phyloP scores from a whole-genome alignment of 2,888 invertebrate species.

The Pheosia gnoma region DNA sequence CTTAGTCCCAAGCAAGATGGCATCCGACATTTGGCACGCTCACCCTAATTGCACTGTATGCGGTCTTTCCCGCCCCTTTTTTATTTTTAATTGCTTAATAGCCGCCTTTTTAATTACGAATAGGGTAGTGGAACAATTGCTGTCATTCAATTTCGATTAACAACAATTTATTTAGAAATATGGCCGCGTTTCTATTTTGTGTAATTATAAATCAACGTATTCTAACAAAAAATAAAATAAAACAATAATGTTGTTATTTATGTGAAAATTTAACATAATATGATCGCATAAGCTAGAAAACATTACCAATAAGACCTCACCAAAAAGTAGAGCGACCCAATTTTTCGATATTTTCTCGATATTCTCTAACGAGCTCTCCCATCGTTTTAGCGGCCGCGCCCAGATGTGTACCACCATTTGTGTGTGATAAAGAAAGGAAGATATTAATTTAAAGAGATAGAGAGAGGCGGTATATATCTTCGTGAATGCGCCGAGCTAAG shows the following conservation, averaged over 20 bases:
- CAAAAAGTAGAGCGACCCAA: too few relatives aligned
- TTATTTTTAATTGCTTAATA: slow-evolving; percentile 63
- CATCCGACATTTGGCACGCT: slow-evolving; percentile 68
- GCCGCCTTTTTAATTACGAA: slow-evolving; percentile 46
- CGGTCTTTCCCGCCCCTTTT: slow-evolving; percentile 56
- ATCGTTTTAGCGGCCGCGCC: too few relatives aligned
- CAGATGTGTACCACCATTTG: not conserved
- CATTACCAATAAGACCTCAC: too few relatives aligned
- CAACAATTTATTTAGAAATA: not conserved
- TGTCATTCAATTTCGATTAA: slow-evolving; percentile 41
- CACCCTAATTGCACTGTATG: slow-evolving; percentile 70
- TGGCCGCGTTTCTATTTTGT: too few relatives aligned
- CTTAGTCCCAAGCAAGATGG: slow-evolving; percentile 32
- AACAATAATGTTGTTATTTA: too few relatives aligned
- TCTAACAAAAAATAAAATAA: too few relatives aligned
- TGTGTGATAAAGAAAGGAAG: not conserved
- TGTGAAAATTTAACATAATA: too few relatives aligned
- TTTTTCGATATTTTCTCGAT: too few relatives aligned
- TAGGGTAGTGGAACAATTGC: slow-evolving; percentile 41
- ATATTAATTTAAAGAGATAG: not conserved
- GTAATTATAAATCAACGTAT: too few relatives aligned
- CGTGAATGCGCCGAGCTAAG: slow-evolving; percentile 54
- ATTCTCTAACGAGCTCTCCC: too few relatives aligned
- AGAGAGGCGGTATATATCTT: slow-evolving; percentile 1
- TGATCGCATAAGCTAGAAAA: too few relatives aligned